These are phyloP conservation scores for Dermolepida albohirtum DNA, from an alignment of 2,888 invertebrate genomes.

Conservation along the genomic window DNA sequence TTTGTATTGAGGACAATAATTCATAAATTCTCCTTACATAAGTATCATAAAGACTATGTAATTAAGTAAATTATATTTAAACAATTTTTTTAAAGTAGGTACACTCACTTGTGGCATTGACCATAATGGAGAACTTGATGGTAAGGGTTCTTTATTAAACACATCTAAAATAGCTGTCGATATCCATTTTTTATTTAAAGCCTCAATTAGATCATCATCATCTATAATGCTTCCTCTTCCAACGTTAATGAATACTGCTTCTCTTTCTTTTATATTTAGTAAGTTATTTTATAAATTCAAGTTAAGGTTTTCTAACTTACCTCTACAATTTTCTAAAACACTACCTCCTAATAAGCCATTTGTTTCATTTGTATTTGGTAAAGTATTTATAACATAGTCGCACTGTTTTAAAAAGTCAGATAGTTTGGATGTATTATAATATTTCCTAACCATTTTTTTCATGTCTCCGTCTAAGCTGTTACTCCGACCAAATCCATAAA, in stretches of 20 bases:
- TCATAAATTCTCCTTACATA: too few relatives aligned
- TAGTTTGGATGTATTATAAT: conserved; percentile 50
- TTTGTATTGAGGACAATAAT: too few relatives aligned
- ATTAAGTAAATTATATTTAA: too few relatives aligned
- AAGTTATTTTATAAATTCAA: conserved; percentile 18
- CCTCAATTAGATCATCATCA: conserved; percentile 67
- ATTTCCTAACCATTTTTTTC: conserved; percentile 11
- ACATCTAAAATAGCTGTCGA: conserved; percentile 71
- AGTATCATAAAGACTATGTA: too few relatives aligned
- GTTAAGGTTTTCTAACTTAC: conserved; percentile 45
- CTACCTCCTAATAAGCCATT: conserved; percentile 66
- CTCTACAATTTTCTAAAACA: conserved; percentile 65
- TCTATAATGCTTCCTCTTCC: conserved; percentile 70
- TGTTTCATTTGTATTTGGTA: conserved; percentile 68
- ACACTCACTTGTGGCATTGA: conserved; percentile 59
- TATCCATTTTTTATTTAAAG: conserved; percentile 68
- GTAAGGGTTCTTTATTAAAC: conserved; percentile 68
- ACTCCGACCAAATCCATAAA: conserved; percentile 44
- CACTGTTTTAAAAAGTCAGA: conserved; percentile 63
- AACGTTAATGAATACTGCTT: conserved; percentile 70
- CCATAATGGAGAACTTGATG: conserved; percentile 67
- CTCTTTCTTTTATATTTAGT: conserved; percentile 52
- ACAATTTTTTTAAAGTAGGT: too few relatives aligned
- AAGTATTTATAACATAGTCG: conserved; percentile 69
- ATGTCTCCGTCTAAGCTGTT: conserved; percentile 6